Conservation (phyloP, 2,888 invertebrate genomes). For the Globia sparganii region DNA sequence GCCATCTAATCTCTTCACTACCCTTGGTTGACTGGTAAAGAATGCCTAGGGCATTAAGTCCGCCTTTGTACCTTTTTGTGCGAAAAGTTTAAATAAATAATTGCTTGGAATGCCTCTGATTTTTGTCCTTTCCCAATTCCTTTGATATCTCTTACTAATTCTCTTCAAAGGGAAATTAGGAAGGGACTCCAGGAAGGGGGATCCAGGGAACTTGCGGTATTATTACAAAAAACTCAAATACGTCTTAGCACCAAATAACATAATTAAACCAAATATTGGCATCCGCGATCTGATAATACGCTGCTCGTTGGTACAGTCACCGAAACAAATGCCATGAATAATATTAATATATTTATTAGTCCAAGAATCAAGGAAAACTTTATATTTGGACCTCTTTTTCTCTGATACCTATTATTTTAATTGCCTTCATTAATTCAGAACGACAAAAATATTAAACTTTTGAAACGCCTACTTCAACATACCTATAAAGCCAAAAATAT, state of each 20-base stretch:
- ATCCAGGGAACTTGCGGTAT: neutral
- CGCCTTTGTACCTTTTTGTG: no score
- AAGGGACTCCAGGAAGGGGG: no score
- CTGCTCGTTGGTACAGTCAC: neutral
- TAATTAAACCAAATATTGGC: conserved; percentile 79
- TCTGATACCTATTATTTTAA: conserved; percentile 31
- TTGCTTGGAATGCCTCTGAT: neutral
- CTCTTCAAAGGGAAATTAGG: neutral
- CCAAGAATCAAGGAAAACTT: neutral
- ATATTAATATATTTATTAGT: neutral
- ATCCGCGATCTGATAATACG: conserved; percentile 73
- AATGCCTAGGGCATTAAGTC: no score
- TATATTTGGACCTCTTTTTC: neutral
- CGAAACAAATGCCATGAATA: neutral
- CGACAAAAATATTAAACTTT: conserved; percentile 3
- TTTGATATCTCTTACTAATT: neutral
- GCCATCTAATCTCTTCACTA: no score
- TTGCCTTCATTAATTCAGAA: conserved; percentile 30
- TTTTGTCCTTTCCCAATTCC: neutral
- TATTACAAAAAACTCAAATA: neutral
- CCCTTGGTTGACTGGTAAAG: no score
- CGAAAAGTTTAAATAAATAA: no score
- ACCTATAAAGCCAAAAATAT: conserved; percentile 7
- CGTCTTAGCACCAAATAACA: conserved; percentile 71
- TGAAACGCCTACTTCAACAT: conserved; percentile 22